phyloP scores from a whole-genome alignment of 2,888 invertebrate species.

The Pelosia muscerda region DNA sequence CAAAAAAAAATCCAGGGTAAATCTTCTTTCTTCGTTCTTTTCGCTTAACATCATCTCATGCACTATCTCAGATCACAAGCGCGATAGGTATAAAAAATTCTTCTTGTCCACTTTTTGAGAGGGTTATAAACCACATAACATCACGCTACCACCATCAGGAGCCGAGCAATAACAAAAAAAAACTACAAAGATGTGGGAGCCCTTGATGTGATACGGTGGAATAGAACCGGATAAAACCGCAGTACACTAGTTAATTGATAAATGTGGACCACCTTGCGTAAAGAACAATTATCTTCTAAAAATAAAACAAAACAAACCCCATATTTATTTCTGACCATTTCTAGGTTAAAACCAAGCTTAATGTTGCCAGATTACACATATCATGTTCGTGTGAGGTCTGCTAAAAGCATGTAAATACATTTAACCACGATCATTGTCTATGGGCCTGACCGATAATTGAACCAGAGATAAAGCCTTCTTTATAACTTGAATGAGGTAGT shows the following conservation, averaged over 20 bases:
- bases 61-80: too few species aligned
- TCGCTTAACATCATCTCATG: too few species aligned
- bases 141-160: background rate
- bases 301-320: constrained; percentile 12
- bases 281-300: constrained; percentile 14
- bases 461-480: constrained; percentile 44
- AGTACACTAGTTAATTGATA: background rate
- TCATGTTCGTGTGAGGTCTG: constrained; percentile 55
- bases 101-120: too few species aligned
- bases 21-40: too few species aligned
- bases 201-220: background rate
- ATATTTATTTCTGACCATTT: constrained; percentile 19
- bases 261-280: background rate
- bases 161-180: too few species aligned
- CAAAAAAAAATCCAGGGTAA: too few species aligned
- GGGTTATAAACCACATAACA: too few species aligned
- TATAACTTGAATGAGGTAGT: constrained; percentile 27
- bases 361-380: constrained; percentile 50
- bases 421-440: constrained; percentile 45
- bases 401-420: constrained; percentile 52
- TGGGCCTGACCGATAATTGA: constrained; percentile 41
- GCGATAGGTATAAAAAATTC: too few species aligned
- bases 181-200: background rate
- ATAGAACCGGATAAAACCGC: background rate
- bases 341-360: constrained; percentile 40